These are phyloP conservation scores for Melanostoma scalare DNA, from an alignment of 2,888 invertebrate species.

Conservation along the genomic window DNA sequence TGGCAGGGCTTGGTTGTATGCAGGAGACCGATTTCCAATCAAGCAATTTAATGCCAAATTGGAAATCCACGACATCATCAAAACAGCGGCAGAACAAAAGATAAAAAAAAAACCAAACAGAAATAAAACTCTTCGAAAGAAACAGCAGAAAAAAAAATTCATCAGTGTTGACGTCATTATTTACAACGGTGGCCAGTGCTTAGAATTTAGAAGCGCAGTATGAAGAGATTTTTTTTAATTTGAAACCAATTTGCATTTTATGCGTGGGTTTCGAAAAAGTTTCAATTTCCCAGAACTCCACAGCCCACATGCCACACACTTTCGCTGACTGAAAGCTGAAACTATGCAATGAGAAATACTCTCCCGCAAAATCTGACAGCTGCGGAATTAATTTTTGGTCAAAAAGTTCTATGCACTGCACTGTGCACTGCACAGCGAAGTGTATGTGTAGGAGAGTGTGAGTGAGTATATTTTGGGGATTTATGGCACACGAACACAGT, in stretches of 20 bases:
- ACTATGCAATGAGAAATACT: constrained; percentile 65
- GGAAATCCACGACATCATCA: constrained; percentile 62
- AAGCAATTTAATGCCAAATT: constrained; percentile 67
- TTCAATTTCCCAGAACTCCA: constrained; percentile 46
- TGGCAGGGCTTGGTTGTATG: not conserved
- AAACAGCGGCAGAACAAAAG: constrained; percentile 26
- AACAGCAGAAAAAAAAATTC: constrained; percentile 31
- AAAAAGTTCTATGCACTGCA: constrained; percentile 58
- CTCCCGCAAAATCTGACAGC: constrained; percentile 71
- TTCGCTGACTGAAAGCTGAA: not conserved
- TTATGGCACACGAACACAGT: constrained; percentile 70
- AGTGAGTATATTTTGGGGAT: constrained; percentile 44
- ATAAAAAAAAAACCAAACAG: constrained; percentile 16
- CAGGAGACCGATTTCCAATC: constrained; percentile 63
- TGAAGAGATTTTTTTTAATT: constrained; percentile 37
- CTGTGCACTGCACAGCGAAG: constrained; percentile 1
- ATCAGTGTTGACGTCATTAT: constrained; percentile 36
- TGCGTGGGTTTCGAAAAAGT: constrained; percentile 64
- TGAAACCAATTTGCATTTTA: constrained; percentile 66
- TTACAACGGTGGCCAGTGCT: constrained; percentile 15
- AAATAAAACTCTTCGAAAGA: constrained; percentile 1
- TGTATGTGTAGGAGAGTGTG: constrained; percentile 9
- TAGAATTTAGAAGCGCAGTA: constrained; percentile 44
- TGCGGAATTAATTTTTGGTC: constrained; percentile 73
- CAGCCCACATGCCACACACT: not conserved